Evolutionary conservation across 2,888 invertebrate genomes (phyloP), one percentile per base, ranked within the genome.

Genomic region (Lithophane semibrunnea): DNA sequence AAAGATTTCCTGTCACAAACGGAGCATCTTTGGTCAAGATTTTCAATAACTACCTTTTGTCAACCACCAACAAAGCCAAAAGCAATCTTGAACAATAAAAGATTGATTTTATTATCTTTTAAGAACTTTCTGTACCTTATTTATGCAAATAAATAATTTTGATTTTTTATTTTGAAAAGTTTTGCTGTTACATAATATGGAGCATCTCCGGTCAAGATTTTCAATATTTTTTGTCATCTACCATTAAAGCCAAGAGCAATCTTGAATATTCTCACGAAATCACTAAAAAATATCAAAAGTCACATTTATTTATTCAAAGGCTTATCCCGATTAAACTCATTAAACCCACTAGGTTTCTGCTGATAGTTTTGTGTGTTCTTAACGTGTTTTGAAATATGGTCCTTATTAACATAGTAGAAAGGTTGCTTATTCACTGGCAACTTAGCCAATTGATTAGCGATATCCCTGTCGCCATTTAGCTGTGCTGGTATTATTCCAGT

Each of bases 361-460:
- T 71, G 58, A 21, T 83, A 90, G 0, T 77, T 88, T 18, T 85
- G 68, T 1, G 82, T 88, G 21, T 86, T 85, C 0, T 13, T n/a
- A 2, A 79, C 60, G 1, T 84, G 16, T 0, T 86, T 58, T n/a
- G 74, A 77, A 69, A 88, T 87, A 18, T 44, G 1, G 1, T 44
- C 13, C 44, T 7, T 37, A 61, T 77, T 77, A 12, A 61, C 2
- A n/a, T 18, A 2, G 2, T 5, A 29, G 9, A 70, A 81, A 29
- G 70, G 44, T 52, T 70, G 64, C 12, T 44, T 8, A 56, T 97
- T 97, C 71, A 93, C 90, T 0, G 98, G 98, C 94, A 24, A 97
- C 2, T 44, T 29, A 10, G 29, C 56, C 1, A 52, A 42, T 42
- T 13, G 13, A 8, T 37, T 18, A 16, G 52, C 52, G 52, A 13